Base-by-base conservation (phyloP, 2,888 invertebrate species). In the Melinaea marsaeus region DNA sequence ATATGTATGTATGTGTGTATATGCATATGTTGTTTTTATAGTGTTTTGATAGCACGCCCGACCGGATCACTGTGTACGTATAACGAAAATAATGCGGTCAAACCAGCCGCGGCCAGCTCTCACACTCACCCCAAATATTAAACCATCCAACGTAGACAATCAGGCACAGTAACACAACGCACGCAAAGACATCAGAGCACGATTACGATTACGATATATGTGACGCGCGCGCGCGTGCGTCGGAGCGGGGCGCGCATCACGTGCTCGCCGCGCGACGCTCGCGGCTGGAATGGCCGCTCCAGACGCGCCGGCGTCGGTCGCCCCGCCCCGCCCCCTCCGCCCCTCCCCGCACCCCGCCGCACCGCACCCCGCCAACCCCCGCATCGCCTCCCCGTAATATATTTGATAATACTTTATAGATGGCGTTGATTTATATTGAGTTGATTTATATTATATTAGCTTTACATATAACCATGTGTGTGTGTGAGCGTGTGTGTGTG, bases 51-150 rank as follows among this genome's bases (percentile, higher is more conserved):
- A 84, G 84, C 87, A 79, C 85, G 83, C 81, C 82, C 85, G 85
- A 87, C 84, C 88, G 87, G 88, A 87, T 88, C 82, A 84, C 80
- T 82, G 86, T 83, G 86, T 88, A 87, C 87, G 88, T 88, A 88
- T 88, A 88, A 88, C 88, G 86, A 87, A 88, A 89, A 90, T 88
- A 90, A 90, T 90, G 89, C 90, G 90, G 90, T 90, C 89, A 90
- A 87, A 88, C 89, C 86, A 86, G 88, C 87, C 85, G 83, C 86
- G 79, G 84, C 82, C 84, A 83, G 83, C 89, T 88, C 88, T 88
- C 90, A 88, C 88, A 89, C 90, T 89, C 88, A 89, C 89, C 90
- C 88, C 82, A 89, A 89, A 88, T 89, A 84, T 88, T 82, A 88
- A 86, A 84, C 88, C 89, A 89, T 90, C 90, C 89, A 87, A 88